phyloP scores from a whole-genome alignment of 2,113 vertebrate genomes.

The Xyliphius kryptos region DNA sequence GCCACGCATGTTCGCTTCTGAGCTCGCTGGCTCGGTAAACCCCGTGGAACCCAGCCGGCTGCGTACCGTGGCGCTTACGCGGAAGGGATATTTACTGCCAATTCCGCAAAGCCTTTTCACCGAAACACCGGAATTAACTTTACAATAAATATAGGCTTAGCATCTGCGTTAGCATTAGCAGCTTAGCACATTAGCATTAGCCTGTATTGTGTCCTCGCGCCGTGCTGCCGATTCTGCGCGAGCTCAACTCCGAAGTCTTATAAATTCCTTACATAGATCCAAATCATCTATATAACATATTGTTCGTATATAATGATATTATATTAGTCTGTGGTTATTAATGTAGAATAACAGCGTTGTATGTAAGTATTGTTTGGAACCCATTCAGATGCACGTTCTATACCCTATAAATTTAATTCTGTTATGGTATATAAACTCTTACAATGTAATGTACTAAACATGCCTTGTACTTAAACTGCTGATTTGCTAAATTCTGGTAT shows the following conservation, averaged over 20 bases:
- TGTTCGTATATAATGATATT: too few relatives aligned
- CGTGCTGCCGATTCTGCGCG: slow-evolving; percentile 11
- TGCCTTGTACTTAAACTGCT: too few relatives aligned
- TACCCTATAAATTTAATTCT: too few relatives aligned
- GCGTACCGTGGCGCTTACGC: too few relatives aligned
- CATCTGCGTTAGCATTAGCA: slow-evolving; percentile 1
- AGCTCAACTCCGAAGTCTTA: neutral
- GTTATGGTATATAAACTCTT: neutral
- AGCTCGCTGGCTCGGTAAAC: neutral
- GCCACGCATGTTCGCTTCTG: slow-evolving; percentile 35
- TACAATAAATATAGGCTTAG: too few relatives aligned
- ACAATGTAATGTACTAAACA: neutral
- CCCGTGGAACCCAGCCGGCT: neutral
- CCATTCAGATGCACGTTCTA: neutral
- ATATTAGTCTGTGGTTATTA: too few relatives aligned
- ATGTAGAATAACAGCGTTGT: too few relatives aligned
- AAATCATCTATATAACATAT: too few relatives aligned
- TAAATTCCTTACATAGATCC: neutral
- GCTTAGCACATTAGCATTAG: slow-evolving; percentile 15
- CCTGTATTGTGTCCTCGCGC: slow-evolving; percentile 42
- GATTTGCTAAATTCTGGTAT: too few relatives aligned
- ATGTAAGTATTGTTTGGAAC: neutral
- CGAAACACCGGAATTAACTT: too few relatives aligned
- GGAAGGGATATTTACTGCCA: too few relatives aligned
- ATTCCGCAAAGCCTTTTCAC: too few relatives aligned